These are phyloP conservation scores for Halictus ligatus DNA, from an alignment of 2,888 invertebrate genomes.

Conservation along the genomic window DNA sequence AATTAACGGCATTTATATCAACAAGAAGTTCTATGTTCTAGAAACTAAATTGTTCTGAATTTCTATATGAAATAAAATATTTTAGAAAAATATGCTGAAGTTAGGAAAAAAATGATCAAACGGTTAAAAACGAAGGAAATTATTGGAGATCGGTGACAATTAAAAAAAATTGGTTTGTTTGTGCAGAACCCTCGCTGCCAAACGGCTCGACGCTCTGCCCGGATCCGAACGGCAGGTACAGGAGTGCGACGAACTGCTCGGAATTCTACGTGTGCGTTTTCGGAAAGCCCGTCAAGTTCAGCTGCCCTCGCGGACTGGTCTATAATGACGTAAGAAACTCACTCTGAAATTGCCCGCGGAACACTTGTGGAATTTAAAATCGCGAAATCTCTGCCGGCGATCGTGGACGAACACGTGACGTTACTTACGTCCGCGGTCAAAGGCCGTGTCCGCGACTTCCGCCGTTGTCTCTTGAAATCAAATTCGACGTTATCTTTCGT, in stretches of 20 bases:
- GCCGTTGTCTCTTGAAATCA: slow-evolving; percentile 34
- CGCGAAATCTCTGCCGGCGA: slow-evolving; percentile 21
- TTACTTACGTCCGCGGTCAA: slow-evolving; percentile 6
- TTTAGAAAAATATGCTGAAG: too few species aligned
- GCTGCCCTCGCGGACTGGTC: slow-evolving; percentile 87
- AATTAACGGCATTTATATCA: too few species aligned
- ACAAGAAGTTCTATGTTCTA: too few species aligned
- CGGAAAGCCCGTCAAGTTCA: slow-evolving; percentile 86
- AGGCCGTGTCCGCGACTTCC: slow-evolving; percentile 24
- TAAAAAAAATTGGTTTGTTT: not conserved
- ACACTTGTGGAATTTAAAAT: slow-evolving; percentile 63
- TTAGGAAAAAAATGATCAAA: too few species aligned
- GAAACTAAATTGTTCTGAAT: too few species aligned
- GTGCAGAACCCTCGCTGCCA: slow-evolving; percentile 76
- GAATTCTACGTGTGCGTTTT: slow-evolving; percentile 89
- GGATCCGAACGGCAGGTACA: slow-evolving; percentile 87
- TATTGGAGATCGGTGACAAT: not conserved
- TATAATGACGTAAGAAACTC: slow-evolving; percentile 86
- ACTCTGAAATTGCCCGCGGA: slow-evolving; percentile 46
- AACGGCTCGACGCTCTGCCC: slow-evolving; percentile 84
- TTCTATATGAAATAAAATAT: too few species aligned
- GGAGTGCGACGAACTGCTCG: slow-evolving; percentile 87
- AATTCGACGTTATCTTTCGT: slow-evolving; percentile 21
- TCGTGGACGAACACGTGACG: not conserved
- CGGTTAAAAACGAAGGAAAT: too few species aligned